Evolutionary conservation across 2,797 vertebrate species (phyloP).

Genomic region (Gambelia wislizenii): DNA sequence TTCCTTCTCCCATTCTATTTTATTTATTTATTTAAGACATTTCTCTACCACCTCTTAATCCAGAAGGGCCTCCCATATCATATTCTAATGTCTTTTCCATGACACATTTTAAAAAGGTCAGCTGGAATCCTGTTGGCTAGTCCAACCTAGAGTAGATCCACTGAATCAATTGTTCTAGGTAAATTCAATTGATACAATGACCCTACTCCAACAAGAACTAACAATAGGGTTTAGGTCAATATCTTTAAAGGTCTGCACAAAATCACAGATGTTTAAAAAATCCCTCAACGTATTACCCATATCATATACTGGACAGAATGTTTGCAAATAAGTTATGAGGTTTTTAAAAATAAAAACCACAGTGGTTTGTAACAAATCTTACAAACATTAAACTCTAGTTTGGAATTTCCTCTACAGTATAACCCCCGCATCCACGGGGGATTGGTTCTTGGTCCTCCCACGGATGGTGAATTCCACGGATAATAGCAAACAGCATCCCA

Average conservation of each 20-base stretch:
- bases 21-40: too few species aligned
- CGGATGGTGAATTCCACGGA: too few species aligned
- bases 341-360: neutral
- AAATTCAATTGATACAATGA: too few species aligned
- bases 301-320: neutral
- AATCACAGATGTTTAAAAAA: neutral
- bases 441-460: too few species aligned
- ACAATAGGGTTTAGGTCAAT: too few species aligned
- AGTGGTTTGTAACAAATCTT: neutral
- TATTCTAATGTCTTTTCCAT: neutral
- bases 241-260: constrained; percentile 17
- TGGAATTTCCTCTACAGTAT: constrained; percentile 2
- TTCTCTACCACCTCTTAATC: too few species aligned
- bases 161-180: too few species aligned
- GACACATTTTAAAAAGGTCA: neutral
- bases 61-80: neutral
- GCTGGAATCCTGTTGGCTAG: too few species aligned
- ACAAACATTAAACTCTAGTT: neutral
- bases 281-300: neutral
- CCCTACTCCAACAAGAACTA: too few species aligned
- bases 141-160: too few species aligned
- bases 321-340: neutral
- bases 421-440: too few species aligned
- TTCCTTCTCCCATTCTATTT: neutral
- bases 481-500: too few species aligned